Evolutionary conservation across 2,113 vertebrate genomes (phyloP).

Genomic region (Glareola pratincola): DNA sequence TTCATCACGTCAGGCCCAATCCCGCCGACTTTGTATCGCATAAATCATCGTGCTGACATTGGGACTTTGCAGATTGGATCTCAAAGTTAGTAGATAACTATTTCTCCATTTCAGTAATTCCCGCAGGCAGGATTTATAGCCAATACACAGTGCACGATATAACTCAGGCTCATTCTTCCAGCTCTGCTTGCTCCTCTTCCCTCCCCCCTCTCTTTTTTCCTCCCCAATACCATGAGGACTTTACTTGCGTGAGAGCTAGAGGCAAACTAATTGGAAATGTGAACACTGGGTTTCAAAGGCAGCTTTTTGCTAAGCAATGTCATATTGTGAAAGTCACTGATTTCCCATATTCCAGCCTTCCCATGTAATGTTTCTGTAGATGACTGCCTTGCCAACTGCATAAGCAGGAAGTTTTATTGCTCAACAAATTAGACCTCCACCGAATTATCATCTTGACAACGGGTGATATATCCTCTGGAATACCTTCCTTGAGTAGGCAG

Average conservation of each 20-base stretch:
- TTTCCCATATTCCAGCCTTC: background rate
- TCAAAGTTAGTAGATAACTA: slow-evolving; percentile 24
- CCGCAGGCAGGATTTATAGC: slow-evolving; percentile 28
- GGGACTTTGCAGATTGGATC: background rate
- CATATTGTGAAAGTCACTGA: slow-evolving; percentile 18
- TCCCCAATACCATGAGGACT: background rate
- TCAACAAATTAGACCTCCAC: slow-evolving; percentile 19
- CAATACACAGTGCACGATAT: background rate
- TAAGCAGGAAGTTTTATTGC: slow-evolving; percentile 31
- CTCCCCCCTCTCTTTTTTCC: background rate
- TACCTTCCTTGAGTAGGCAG: background rate
- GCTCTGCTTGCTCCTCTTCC: background rate
- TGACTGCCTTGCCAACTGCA: background rate
- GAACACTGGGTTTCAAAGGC: slow-evolving; percentile 1
- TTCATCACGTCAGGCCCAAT: background rate
- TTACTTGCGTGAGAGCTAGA: background rate
- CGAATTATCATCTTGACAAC: background rate
- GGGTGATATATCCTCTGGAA: background rate
- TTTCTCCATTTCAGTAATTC: slow-evolving; percentile 35
- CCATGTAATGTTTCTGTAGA: background rate
- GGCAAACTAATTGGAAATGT: slow-evolving; percentile 32
- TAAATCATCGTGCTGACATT: background rate
- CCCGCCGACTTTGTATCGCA: background rate
- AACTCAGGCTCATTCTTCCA: background rate
- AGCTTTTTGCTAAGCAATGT: slow-evolving; percentile 9